phyloP scores from a whole-genome alignment of 2,113 vertebrate genomes.

The Aegypius monachus region DNA sequence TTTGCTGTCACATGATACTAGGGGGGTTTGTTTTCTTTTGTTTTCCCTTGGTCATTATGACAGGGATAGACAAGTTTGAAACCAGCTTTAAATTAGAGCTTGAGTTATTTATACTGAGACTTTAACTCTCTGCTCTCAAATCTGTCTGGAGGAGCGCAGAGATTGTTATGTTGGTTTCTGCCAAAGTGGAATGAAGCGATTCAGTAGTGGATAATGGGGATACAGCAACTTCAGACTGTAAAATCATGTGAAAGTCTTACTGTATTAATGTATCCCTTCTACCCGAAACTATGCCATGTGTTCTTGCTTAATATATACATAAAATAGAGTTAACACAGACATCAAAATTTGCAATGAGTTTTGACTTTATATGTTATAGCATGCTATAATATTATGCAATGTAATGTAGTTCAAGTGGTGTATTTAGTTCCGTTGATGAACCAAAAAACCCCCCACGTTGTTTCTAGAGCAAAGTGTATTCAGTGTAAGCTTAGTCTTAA shows the following conservation, averaged over 20 bases:
- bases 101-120: background rate
- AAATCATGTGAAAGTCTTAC: background rate
- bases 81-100: background rate
- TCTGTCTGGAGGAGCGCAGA: background rate
- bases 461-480: background rate
- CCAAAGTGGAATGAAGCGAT: background rate
- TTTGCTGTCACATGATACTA: background rate
- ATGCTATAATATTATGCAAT: accelerated
- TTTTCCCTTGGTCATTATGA: background rate
- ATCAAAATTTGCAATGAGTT: background rate
- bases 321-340: background rate
- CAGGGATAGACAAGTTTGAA: background rate
- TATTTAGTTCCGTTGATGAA: background rate
- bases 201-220: too few relatives aligned
- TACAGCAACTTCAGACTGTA: background rate
- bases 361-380: background rate
- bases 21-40: background rate
- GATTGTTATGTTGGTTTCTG: background rate
- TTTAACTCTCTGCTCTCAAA: background rate
- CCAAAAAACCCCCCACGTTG: background rate
- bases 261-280: background rate
- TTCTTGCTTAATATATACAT: background rate
- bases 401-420: background rate
- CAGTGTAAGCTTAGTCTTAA: background rate
- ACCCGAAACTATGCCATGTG: background rate